Base-by-base conservation (phyloP, 1,140 invertebrate genomes). In the Harlomillsia oculata region DNA sequence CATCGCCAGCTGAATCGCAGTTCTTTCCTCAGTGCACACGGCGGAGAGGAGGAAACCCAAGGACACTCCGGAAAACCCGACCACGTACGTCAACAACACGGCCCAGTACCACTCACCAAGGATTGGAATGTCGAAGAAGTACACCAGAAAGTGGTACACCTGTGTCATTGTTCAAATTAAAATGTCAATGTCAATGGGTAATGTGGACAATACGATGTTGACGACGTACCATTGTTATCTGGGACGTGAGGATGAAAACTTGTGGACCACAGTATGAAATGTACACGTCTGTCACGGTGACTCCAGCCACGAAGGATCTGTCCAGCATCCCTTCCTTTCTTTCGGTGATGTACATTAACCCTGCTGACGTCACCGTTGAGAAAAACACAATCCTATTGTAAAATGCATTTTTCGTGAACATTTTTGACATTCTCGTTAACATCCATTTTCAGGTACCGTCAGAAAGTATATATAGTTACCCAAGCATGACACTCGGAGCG, bases 1-100 rank as follows among this genome's bases (percentile, higher is more conserved):
- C 69, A 96, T 78, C 0, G 91, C 87, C 57, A 93, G 71, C 69
- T 94, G 93, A 0, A 92, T 94, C 0, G 91, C 91, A 5, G 86
- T 88, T 54, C 85, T 80, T 72, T 97, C 91, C 4, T 84, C 87
- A 25, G 23, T 46, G 43, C 43, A 46, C 13, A n/a, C n/a, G n/a
- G n/a, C 32, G n/a, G n/a, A 8, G n/a, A 9, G n/a, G n/a, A 8
- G 30, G 4, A 11, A 32, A 49, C 46, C 50, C 8, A 52, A 25
- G 4, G 50, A 52, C 50, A 53, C 44, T n/a, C 51, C 51, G 29
- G 51, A 23, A 5, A 53, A n/a, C 3, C 51, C 32, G 20, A 23
- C 28, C 5, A 53, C n/a, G 8, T n/a, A 11, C 8, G 36, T 20
- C 3, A 53, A 16, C 8, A 43, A 11, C 21, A 53, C 41, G 11